These are phyloP conservation scores for Crotalus viridis DNA, from an alignment of 2,113 vertebrate species.

Conservation along the genomic window DNA sequence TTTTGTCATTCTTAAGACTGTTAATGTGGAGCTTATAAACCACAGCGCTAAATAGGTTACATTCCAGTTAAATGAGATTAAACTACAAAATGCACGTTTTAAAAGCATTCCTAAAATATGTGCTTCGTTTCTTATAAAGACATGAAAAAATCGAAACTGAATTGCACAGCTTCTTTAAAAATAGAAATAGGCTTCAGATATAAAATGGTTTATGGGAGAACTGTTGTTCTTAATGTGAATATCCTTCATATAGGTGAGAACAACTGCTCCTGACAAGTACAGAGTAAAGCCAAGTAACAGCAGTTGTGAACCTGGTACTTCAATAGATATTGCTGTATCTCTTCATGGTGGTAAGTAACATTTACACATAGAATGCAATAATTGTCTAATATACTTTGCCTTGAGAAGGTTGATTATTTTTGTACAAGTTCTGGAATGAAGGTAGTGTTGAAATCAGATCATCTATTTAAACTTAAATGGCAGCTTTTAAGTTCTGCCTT, in stretches of 20 bases:
- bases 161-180: background rate
- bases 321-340: conserved; percentile 88
- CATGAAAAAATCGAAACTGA: background rate
- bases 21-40: background rate
- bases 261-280: conserved; percentile 97
- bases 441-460: background rate
- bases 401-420: background rate
- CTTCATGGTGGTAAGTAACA: conserved; percentile 87
- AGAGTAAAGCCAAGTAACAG: conserved; percentile 96
- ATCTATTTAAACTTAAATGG: background rate
- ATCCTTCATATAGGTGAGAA: conserved; percentile 81
- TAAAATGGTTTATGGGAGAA: background rate
- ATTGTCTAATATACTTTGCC: background rate
- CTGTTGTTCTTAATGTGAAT: background rate
- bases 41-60: background rate
- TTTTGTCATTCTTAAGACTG: background rate
- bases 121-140: background rate
- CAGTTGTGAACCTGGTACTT: conserved; percentile 88
- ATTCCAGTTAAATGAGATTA: background rate
- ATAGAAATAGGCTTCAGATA: background rate
- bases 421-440: background rate
- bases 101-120: background rate
- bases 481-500: background rate
- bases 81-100: background rate
- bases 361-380: background rate